Percentiles rank a stretch among this genome's conserved stretches.
These are phyloP conservation scores for Gari tellinella DNA, from an alignment of 2,888 invertebrate genomes.

Conservation along the genomic window DNA sequence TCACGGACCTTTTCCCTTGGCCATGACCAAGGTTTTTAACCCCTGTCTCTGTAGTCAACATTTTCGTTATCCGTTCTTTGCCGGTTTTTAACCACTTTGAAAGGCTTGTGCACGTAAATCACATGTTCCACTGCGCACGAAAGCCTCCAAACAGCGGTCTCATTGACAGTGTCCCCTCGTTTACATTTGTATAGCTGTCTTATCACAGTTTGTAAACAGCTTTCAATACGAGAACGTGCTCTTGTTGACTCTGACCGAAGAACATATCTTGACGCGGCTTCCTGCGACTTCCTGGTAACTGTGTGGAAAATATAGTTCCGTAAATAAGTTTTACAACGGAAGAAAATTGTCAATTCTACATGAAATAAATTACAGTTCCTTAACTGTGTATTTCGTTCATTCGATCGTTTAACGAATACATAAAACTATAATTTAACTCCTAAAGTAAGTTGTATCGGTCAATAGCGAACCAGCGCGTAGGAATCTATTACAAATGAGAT, in stretches of 20 bases:
- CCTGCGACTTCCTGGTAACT: conserved; percentile 61
- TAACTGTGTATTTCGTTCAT: too few relatives aligned
- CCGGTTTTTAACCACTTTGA: neutral
- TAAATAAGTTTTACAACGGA: too few relatives aligned
- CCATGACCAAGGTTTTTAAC: conserved; percentile 43
- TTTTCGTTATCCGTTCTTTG: conserved; percentile 11
- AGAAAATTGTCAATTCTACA: too few relatives aligned
- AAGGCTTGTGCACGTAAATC: conserved; percentile 9
- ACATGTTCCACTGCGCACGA: conserved; percentile 33
- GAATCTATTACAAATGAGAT: too few relatives aligned
- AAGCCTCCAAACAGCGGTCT: conserved; percentile 23
- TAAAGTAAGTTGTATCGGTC: too few relatives aligned
- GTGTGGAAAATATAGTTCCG: conserved; percentile 36
- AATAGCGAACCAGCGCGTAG: too few relatives aligned
- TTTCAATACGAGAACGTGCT: conserved; percentile 36
- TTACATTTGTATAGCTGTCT: neutral
- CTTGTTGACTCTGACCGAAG: conserved; percentile 28
- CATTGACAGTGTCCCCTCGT: neutral
- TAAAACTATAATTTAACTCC: too few relatives aligned
- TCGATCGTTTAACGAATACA: too few relatives aligned
- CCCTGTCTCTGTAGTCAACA: conserved; percentile 32
- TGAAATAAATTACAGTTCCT: too few relatives aligned
- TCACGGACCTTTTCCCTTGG: conserved; percentile 73
- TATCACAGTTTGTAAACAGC: conserved; percentile 44
- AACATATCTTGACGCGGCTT: conserved; percentile 41